phyloP scores from a whole-genome alignment of 2,888 invertebrate species.

The Sturmia bella region DNA sequence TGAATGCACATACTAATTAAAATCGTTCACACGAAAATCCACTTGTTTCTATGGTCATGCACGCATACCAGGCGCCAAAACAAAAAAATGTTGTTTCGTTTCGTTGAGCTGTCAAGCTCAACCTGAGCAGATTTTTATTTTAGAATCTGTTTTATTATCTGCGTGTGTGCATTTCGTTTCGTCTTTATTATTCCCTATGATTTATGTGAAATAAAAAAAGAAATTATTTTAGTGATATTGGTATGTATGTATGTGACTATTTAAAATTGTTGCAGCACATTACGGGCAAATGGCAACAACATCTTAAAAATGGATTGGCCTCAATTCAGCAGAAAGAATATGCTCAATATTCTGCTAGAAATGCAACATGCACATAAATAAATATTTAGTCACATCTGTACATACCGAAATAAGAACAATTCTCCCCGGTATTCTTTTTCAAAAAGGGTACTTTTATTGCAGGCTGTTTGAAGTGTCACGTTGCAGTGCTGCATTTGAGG shows the following conservation, averaged over 20 bases:
- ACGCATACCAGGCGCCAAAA: slow-evolving; percentile 43
- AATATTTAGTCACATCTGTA: slow-evolving; percentile 13
- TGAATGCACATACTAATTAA: background rate
- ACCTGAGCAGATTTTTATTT: slow-evolving; percentile 15
- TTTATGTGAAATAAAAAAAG: slow-evolving; percentile 13
- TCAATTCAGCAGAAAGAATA: slow-evolving; percentile 36
- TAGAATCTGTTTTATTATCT: background rate
- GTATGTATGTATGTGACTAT: background rate
- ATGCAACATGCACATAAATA: background rate
- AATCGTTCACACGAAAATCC: background rate
- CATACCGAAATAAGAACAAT: background rate
- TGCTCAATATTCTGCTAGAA: slow-evolving; percentile 10
- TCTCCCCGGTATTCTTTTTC: too few species aligned
- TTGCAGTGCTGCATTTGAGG: too few species aligned
- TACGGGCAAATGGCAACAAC: slow-evolving; percentile 16
- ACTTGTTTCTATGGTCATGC: slow-evolving; percentile 22
- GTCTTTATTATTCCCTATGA: slow-evolving; percentile 4
- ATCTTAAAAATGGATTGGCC: slow-evolving; percentile 57
- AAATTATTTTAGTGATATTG: slow-evolving; percentile 7
- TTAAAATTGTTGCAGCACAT: slow-evolving; percentile 24
- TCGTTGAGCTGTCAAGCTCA: slow-evolving; percentile 38
- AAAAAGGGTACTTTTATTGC: too few species aligned
- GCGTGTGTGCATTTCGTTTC: slow-evolving; percentile 8
- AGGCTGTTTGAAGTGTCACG: background rate
- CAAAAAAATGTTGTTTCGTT: background rate